A percentile compares a stretch with the other conserved stretches of the same genome.
Conservation (phyloP, 2,797 vertebrate species). For the Cynodonichthys magdalenae region DNA sequence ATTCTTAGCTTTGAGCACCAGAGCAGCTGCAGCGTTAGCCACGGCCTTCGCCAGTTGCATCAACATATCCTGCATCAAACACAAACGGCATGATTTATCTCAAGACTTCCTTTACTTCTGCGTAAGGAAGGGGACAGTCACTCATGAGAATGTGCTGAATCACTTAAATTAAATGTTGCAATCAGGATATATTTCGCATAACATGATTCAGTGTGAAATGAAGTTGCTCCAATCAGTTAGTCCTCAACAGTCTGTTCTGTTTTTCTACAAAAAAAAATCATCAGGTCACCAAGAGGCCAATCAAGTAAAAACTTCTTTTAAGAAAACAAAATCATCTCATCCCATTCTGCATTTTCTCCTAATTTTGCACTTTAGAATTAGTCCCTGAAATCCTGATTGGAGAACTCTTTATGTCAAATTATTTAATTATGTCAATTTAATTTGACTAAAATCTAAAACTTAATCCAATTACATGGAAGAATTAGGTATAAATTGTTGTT, state of each 20-base stretch:
- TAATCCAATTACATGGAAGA: too few relatives aligned
- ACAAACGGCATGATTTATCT: not conserved
- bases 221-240: not conserved
- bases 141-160: not conserved
- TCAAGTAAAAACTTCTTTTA: not conserved
- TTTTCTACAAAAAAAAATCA: not conserved
- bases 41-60: slow-evolving; percentile 98
- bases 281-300: not conserved
- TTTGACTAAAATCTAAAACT: too few relatives aligned
- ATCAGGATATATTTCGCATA: not conserved
- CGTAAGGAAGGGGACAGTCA: not conserved
- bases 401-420: too few relatives aligned
- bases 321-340: too few relatives aligned
- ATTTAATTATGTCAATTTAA: too few relatives aligned
- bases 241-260: not conserved
- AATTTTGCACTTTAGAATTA: too few relatives aligned
- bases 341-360: too few relatives aligned
- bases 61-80: slow-evolving; percentile 87
- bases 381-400: too few relatives aligned
- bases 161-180: not conserved
- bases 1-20: slow-evolving; percentile 96
- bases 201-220: slow-evolving; percentile 2
- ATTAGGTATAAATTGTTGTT: too few relatives aligned
- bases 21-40: slow-evolving; percentile 90
- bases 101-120: not conserved